Evolutionary conservation across 2,888 invertebrate genomes (phyloP), one percentile per base, ranked within the genome.

Genomic region (Unio delphinus): DNA sequence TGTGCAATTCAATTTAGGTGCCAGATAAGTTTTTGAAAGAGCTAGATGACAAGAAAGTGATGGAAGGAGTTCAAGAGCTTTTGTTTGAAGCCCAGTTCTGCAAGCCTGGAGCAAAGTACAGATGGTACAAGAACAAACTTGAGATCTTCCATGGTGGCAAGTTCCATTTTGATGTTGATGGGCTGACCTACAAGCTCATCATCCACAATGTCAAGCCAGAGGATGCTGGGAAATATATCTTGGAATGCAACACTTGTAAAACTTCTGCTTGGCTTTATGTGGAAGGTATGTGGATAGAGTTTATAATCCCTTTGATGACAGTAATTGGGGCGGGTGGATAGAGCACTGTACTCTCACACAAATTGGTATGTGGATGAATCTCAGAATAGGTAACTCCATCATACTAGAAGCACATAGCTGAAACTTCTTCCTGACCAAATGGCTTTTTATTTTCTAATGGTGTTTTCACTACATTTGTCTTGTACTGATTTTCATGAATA

Each of bases 61-160:
- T 91, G 95, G 99, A 93, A 95, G 98, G 97, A 91, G 98, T 98
- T 91, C 97, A 97, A 90, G 96, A 96, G 91, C 96, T 96, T 80
- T 93, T 93, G 59, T 97, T 99, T 88, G 96, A 96, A 90, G 96
- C 95, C 75, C 95, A 95, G 89, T 99, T 99, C 92, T 96, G 97
- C 78, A 99, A 98, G 91, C 94, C 97, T n/a, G 97, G 98, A 90
- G 90, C 90, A 65, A 89, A 90, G 76, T 85, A 90, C 71, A 86
- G 90, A 57, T 91, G 90, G 91, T 90, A 88, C 80, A 91, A 91
- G 81, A 91, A 91, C 81, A 91, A 91, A 78, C 87, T 97, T 95
- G 98, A 99, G 92, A 92, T 98, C 65, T 99, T 99, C 92, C 93
- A 95, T 76, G 97, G 99, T 80, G 95, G 97, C 71, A 99, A 98